Percentiles rank a stretch among this genome's conserved stretches.
Conservation (phyloP, 92 coral and sea anemone genomes). For the Diadumene lineata region DNA sequence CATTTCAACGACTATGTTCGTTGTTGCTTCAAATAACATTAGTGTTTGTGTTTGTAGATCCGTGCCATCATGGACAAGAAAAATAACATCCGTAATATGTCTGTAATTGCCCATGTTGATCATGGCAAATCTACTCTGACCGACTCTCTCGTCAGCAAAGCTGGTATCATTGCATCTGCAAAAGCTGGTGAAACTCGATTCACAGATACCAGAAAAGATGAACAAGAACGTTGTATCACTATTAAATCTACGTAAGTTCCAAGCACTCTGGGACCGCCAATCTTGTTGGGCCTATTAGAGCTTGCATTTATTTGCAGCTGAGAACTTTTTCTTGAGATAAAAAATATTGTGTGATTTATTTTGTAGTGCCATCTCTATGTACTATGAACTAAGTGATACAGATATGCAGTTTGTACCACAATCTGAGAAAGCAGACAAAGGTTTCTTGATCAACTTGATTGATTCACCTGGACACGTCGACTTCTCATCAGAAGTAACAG, state of each 20-base stretch:
- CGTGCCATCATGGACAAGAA: conserved; percentile 97
- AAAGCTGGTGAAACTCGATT: conserved; percentile 96
- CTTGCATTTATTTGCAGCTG: no score
- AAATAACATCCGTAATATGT: conserved; percentile 94
- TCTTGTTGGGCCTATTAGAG: no score
- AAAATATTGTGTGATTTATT: no score
- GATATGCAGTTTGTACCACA: conserved; percentile 68
- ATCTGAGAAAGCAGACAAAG: conserved; percentile 46
- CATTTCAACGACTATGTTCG: no score
- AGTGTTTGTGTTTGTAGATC: conserved; percentile 59
- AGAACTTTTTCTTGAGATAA: no score
- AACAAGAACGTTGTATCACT: conserved; percentile 96
- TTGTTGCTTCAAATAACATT: neutral
- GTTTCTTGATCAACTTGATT: conserved; percentile 90
- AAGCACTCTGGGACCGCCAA: no score
- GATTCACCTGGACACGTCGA: conserved; percentile 99
- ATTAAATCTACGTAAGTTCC: conserved; percentile 92
- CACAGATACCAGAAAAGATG: conserved; percentile 96
- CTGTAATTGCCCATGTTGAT: conserved; percentile 99
- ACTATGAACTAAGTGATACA: conserved; percentile 70
- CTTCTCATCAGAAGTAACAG: conserved; percentile 98
- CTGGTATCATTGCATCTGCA: conserved; percentile 87
- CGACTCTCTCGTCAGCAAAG: conserved; percentile 94
- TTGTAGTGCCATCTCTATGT: conserved; percentile 89
- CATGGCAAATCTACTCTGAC: conserved; percentile 98